Base-by-base conservation (phyloP, 2,797 vertebrate genomes). In the Furcifer pardalis region DNA sequence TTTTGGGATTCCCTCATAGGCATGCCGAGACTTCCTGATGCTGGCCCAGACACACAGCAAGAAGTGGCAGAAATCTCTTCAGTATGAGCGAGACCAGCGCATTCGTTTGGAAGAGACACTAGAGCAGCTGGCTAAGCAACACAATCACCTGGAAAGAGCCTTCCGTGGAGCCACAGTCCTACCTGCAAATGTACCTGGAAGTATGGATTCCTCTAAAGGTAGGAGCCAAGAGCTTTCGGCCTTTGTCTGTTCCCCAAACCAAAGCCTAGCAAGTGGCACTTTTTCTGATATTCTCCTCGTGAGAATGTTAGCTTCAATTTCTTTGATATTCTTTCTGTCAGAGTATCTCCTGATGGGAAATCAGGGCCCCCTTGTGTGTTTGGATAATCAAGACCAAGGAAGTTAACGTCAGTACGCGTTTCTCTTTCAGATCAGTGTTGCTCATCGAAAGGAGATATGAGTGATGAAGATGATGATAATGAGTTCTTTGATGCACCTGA, bases 41-140 rank as follows among this genome's bases (percentile, higher is more conserved):
- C 92, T 99, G 93, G 98, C 98, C 1, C 98, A 99, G 92, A 97
- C 94, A 13, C 97, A 99, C 65, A 98, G 98, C 89, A 98, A 98
- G 91, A 98, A 97, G 83, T 99, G 98, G 98, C 98, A 99, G 95
- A 99, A 98, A 89, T 97, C 98, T 0, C 94, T 99, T 40, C 98
- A 98, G 93, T 96, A 97, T 0, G 98, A 99, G 74, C 90, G 97
- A 87, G 98, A 98, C 84, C 98, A 99, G 94, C 96, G 98, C 30
- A 97, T 99, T 90, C 97, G 98, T 0, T 93, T 99, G 94, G 98
- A 99, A 86, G 98, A 99, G 94, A 99, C 98, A 0, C 89, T 99
- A 86, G 98, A 99, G 92, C 98, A 99, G 94, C 90, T 99, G 87
- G 98, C 98, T 1, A 99, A 99, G 93, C 98, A 99, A 91, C 98